Evolutionary conservation across 1,140 invertebrate genomes (phyloP).

Genomic region (Leptopilina clavipes): DNA sequence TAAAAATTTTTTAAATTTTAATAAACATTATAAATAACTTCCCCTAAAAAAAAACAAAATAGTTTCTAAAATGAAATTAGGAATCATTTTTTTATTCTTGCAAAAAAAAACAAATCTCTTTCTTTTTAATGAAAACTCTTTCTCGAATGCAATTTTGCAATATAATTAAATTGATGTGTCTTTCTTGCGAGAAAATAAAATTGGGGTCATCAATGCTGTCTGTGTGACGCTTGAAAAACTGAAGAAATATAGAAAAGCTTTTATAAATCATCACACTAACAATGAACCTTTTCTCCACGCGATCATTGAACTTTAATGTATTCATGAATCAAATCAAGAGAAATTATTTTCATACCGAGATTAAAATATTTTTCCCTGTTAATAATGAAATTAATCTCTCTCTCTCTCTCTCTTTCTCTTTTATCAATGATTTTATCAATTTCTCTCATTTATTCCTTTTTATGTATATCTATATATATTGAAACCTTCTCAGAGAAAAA

Average conservation of each 20-base stretch:
- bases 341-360: background rate
- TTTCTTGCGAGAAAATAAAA: background rate
- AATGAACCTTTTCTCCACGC: background rate
- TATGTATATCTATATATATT: too few relatives aligned
- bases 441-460: too few relatives aligned
- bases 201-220: background rate
- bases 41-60: too few relatives aligned
- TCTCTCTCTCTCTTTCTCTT: background rate
- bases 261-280: constrained; percentile 2
- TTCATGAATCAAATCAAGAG: background rate
- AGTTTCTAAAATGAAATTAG: too few relatives aligned
- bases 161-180: too few relatives aligned
- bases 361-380: background rate
- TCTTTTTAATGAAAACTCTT: too few relatives aligned
- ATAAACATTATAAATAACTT: too few relatives aligned
- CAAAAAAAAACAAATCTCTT: too few relatives aligned
- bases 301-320: background rate
- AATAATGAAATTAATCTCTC: background rate
- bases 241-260: background rate
- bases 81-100: too few relatives aligned
- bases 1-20: too few relatives aligned
- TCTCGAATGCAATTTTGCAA: too few relatives aligned
- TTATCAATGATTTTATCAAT: too few relatives aligned
- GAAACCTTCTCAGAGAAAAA: background rate
- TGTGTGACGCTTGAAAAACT: background rate